Conservation (phyloP, 2,888 invertebrate genomes). For the Brenthis hecate region DNA sequence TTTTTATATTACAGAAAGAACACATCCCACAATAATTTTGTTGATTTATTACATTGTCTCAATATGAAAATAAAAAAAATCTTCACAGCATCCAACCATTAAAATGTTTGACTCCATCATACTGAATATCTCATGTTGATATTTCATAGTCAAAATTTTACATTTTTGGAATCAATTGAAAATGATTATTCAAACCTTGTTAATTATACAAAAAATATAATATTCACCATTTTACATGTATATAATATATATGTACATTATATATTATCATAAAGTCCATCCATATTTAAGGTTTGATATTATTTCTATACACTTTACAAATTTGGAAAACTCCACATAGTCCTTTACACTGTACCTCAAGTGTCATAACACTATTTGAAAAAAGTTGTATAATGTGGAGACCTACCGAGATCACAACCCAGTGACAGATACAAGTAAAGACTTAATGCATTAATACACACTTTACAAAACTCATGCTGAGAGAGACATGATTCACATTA, state of each 20-base stretch:
- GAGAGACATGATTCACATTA: too few relatives aligned
- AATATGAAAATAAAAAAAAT: too few relatives aligned
- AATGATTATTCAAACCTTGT: neutral
- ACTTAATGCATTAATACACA: too few relatives aligned
- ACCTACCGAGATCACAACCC: conserved; percentile 11
- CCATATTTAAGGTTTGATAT: neutral
- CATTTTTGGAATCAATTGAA: neutral
- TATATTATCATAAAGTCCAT: conserved; percentile 2
- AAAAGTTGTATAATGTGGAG: neutral
- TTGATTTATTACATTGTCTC: too few relatives aligned
- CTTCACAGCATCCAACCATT: too few relatives aligned
- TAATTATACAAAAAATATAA: conserved; percentile 1
- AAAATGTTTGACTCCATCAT: too few relatives aligned
- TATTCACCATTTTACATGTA: neutral
- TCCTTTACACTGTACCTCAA: neutral
- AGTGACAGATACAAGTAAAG: neutral
- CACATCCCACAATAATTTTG: neutral
- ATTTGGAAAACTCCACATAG: neutral
- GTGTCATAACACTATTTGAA: neutral
- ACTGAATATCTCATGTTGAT: too few relatives aligned
- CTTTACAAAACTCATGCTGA: too few relatives aligned
- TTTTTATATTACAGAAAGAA: neutral
- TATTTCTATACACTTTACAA: conserved; percentile 4
- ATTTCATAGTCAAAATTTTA: too few relatives aligned
- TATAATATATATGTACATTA: neutral